phyloP scores from a whole-genome alignment of 1,140 invertebrate species.

The Mizuhopecten yessoensis region DNA sequence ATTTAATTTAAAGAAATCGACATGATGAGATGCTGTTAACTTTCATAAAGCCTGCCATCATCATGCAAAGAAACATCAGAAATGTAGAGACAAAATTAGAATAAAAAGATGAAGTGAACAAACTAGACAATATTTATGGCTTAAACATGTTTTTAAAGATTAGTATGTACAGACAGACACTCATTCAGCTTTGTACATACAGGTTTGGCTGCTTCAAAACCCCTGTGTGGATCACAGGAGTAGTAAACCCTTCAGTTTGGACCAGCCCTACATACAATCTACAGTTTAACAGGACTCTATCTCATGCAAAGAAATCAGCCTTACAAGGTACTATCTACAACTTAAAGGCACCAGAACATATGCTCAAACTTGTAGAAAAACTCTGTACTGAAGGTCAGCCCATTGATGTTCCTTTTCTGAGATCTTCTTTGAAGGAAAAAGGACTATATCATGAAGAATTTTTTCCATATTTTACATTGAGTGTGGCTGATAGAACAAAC shows the following conservation, averaged over 20 bases:
- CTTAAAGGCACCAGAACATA: not conserved
- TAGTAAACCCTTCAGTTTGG: not conserved
- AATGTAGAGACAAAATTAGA: not conserved
- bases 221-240: not conserved
- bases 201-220: not conserved
- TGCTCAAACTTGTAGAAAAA: not conserved
- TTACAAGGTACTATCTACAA: not conserved
- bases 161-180: not conserved
- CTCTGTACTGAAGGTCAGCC: not conserved
- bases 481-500: not conserved
- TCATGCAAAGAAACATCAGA: too few relatives aligned
- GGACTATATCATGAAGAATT: not conserved
- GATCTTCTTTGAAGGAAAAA: not conserved
- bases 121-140: not conserved
- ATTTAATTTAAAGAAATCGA: too few relatives aligned
- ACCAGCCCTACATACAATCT: not conserved
- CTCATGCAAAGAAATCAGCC: not conserved
- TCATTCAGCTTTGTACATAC: not conserved
- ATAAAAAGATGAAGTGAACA: not conserved
- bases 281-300: not conserved
- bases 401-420: not conserved
- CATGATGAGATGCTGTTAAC: too few relatives aligned
- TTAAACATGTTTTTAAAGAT: constrained; percentile 4
- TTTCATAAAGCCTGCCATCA: too few relatives aligned
- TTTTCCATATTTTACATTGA: not conserved